A percentile compares a stretch with the other conserved stretches of the same genome.
phyloP scores from a whole-genome alignment of 2,113 vertebrate species.

The Ellobius talpinus region DNA sequence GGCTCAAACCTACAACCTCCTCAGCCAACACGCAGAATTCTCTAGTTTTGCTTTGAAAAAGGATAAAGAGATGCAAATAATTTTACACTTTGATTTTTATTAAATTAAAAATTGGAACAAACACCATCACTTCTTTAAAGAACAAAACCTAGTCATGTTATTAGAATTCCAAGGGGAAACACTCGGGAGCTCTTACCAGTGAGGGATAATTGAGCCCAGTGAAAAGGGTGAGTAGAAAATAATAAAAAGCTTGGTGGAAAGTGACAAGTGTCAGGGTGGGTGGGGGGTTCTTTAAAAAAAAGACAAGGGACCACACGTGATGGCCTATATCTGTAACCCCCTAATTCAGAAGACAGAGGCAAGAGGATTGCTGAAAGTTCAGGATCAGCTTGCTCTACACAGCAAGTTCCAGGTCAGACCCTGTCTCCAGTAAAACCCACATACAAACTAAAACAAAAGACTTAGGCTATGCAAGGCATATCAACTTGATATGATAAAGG shows the following conservation, averaged over 20 bases:
- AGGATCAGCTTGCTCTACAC: not conserved
- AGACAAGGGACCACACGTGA: not conserved
- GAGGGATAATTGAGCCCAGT: not conserved
- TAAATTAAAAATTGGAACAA: conserved; percentile 26
- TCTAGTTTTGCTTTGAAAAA: not conserved
- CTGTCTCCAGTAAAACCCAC: not conserved
- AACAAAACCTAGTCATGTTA: not conserved
- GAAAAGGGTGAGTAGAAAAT: not conserved
- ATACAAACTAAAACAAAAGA: not conserved
- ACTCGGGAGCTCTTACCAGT: not conserved
- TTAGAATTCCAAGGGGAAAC: not conserved
- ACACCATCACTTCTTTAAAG: not conserved
- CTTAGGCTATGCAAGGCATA: not conserved
- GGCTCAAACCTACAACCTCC: not conserved
- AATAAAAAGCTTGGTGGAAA: not conserved
- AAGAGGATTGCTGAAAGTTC: not conserved
- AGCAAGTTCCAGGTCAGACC: not conserved
- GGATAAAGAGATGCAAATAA: conserved; percentile 19
- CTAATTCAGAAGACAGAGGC: not conserved
- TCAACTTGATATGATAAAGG: not conserved
- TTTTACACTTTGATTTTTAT: not conserved
- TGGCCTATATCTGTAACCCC: not conserved
- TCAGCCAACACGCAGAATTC: not conserved
- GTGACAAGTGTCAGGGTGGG: not conserved
- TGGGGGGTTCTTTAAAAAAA: not conserved